A percentile compares a stretch with the other conserved stretches of the same genome.
Conservation (phyloP, 2,113 vertebrate species). For the Psilopogon haemacephalus region DNA sequence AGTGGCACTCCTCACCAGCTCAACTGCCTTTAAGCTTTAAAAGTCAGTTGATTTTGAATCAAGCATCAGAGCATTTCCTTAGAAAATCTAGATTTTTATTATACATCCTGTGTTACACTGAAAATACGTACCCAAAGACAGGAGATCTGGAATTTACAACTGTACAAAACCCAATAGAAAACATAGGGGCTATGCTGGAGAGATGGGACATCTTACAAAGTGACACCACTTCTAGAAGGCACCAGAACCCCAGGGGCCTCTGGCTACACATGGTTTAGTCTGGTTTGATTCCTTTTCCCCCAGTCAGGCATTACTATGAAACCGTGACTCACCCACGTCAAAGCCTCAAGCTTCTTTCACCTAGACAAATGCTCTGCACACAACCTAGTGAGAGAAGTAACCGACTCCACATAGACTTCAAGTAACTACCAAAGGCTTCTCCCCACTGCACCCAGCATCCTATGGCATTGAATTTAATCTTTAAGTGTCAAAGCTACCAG, state of each 20-base stretch:
- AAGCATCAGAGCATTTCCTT: slow-evolving; percentile 20
- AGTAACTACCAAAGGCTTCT: background rate
- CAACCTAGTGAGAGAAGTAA: background rate
- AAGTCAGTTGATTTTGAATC: background rate
- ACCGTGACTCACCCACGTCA: background rate
- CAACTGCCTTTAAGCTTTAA: background rate
- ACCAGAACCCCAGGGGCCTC: slow-evolving; percentile 66
- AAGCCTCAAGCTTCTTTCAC: background rate
- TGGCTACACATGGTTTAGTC: slow-evolving; percentile 45
- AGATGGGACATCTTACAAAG: slow-evolving; percentile 68
- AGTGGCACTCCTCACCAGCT: background rate
- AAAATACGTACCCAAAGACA: slow-evolving; percentile 69
- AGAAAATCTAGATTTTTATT: slow-evolving; percentile 79
- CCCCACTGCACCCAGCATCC: background rate
- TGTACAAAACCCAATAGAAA: slow-evolving; percentile 74
- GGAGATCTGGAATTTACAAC: slow-evolving; percentile 66
- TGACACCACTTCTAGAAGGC: slow-evolving; percentile 62
- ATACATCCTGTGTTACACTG: slow-evolving; percentile 71
- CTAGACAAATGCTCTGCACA: background rate
- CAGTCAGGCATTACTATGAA: slow-evolving; percentile 30
- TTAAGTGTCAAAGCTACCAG: background rate
- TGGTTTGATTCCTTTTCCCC: background rate
- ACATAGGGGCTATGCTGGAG: slow-evolving; percentile 43
- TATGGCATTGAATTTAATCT: background rate
- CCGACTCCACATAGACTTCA: background rate